Evolutionary conservation across 2,113 vertebrate species (phyloP).

Genomic region (Halcyon malimbica): DNA sequence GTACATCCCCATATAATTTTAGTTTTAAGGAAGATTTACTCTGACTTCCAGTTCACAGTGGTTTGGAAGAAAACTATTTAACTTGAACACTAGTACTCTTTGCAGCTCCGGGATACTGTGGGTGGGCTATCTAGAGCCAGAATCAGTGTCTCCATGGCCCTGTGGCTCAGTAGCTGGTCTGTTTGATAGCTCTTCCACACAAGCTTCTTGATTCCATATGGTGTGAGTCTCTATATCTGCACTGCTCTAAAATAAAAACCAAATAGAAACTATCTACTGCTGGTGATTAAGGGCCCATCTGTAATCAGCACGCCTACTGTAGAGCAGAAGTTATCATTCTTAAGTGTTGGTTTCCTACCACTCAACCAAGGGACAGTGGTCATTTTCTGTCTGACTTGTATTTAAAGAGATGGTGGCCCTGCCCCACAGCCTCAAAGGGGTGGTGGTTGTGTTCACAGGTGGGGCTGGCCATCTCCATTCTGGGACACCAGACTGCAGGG

Average conservation of each 20-base stretch:
- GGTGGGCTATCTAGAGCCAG: neutral
- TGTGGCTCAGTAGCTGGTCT: neutral
- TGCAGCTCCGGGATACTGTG: neutral
- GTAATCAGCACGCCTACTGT: neutral
- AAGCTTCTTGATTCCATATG: neutral
- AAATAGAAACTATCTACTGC: neutral
- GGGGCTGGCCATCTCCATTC: neutral
- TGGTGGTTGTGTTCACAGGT: neutral
- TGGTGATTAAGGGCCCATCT: neutral
- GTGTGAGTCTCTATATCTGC: neutral
- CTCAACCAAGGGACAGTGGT: neutral
- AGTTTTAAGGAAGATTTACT: neutral
- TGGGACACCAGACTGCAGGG: neutral
- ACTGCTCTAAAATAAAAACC: neutral
- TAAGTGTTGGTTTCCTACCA: neutral
- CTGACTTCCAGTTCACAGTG: neutral
- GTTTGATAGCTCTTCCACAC: neutral
- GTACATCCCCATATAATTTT: neutral
- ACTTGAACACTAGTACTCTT: neutral
- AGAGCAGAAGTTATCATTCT: neutral
- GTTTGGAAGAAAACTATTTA: neutral
- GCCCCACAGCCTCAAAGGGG: neutral
- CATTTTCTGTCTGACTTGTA: neutral
- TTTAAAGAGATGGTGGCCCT: neutral
- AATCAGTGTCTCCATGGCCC: accelerated